Evolutionary conservation across 30 jellyfish, hydroid and myxozoan genomes (phyloP).

Genomic region (Rhopilema esculentum): DNA sequence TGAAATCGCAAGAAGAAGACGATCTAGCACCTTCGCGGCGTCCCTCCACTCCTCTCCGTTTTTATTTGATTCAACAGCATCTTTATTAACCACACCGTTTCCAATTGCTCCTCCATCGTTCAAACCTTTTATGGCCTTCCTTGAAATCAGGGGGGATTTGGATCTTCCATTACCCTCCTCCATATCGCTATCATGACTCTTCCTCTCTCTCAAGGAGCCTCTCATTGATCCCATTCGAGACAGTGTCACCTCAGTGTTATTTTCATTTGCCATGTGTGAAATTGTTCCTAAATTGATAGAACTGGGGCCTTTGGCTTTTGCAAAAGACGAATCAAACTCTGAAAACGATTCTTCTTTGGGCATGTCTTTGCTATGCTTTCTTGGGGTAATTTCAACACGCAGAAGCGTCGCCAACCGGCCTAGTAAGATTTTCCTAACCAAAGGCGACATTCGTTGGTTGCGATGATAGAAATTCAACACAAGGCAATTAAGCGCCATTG

Average conservation of each 20-base stretch:
- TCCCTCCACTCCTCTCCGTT: slow-evolving; percentile 86
- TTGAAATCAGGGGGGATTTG: slow-evolving; percentile 23
- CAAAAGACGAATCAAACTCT: slow-evolving; percentile 46
- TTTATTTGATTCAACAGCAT: slow-evolving; percentile 29
- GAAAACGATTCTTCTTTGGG: slow-evolving; percentile 29
- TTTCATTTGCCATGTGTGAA: slow-evolving; percentile 33
- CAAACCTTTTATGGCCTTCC: slow-evolving; percentile 6
- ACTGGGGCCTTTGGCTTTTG: slow-evolving; percentile 23
- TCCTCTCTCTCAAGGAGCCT: slow-evolving; percentile 58
- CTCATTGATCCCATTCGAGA: slow-evolving; percentile 59
- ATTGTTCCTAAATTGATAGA: slow-evolving; percentile 32
- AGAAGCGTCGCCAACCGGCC: slow-evolving; percentile 75
- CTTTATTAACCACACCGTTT: slow-evolving; percentile 20
- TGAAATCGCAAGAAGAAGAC: slow-evolving; percentile 79
- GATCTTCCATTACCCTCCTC: slow-evolving; percentile 40
- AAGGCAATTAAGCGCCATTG: slow-evolving; percentile 88
- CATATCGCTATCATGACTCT: slow-evolving; percentile 33
- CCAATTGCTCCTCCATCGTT: slow-evolving; percentile 43
- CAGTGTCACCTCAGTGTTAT: slow-evolving; percentile 32
- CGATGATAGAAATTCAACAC: slow-evolving; percentile 89
- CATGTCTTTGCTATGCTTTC: slow-evolving; percentile 8
- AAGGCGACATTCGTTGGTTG: slow-evolving; percentile 86
- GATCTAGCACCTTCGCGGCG: slow-evolving; percentile 90
- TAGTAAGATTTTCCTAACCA: slow-evolving; percentile 80
- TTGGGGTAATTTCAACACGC: slow-evolving; percentile 70